Evolutionary conservation across 2,113 vertebrate genomes (phyloP).

Genomic region (Anthoscopus minutus): DNA sequence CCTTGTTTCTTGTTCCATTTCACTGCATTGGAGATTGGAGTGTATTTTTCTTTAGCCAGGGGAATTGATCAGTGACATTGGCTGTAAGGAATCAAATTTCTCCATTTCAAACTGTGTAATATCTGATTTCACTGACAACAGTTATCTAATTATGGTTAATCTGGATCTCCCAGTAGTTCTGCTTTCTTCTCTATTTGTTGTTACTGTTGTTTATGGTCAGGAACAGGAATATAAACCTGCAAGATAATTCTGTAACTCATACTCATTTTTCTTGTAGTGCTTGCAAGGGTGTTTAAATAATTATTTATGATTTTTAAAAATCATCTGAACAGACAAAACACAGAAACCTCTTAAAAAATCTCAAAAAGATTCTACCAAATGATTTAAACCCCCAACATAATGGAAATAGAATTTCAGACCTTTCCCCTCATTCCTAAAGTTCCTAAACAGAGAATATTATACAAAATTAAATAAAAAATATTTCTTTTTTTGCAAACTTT

Average conservation of each 20-base stretch:
- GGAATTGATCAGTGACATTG: background rate
- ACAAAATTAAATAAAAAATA: accelerated
- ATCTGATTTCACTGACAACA: conserved; percentile 15
- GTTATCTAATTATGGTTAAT: conserved; percentile 17
- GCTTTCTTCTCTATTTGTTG: background rate
- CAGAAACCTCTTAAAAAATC: background rate
- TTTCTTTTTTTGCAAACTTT: background rate
- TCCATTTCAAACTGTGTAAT: background rate
- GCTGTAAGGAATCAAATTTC: conserved; percentile 10
- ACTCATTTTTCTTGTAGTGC: background rate
- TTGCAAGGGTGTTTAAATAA: background rate
- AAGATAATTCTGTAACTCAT: background rate
- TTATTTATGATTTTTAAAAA: background rate
- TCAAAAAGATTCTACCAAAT: background rate
- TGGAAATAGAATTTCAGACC: background rate
- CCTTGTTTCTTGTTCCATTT: background rate
- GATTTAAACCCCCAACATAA: accelerated
- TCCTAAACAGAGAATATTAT: background rate
- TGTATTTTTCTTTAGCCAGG: background rate
- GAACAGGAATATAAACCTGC: background rate
- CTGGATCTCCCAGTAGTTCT: background rate
- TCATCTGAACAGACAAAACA: background rate
- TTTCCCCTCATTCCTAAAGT: background rate
- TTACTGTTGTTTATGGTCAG: background rate
- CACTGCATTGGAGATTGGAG: background rate